Percentiles rank a stretch among this genome's conserved stretches.
phyloP scores from a whole-genome alignment of 2,113 vertebrate species.

The Microcebus tavaratra region DNA sequence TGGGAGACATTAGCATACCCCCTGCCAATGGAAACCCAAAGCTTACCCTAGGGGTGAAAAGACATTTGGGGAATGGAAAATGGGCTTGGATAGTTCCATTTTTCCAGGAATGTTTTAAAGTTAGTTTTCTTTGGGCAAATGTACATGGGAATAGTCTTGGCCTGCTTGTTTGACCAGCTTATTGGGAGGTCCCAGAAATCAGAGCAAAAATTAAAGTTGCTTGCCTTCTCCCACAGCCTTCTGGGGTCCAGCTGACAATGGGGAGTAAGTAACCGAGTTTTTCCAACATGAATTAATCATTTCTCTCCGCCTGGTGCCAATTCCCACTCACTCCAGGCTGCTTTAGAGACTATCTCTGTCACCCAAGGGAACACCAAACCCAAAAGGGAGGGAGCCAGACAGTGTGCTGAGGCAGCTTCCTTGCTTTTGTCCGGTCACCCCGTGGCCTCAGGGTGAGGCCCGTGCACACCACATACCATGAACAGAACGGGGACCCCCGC shows the following conservation, averaged over 20 bases:
- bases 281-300: slow-evolving; percentile 66
- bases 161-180: slow-evolving; percentile 70
- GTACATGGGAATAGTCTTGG: slow-evolving; percentile 67
- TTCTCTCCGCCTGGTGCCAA: slow-evolving; percentile 25
- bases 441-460: not conserved
- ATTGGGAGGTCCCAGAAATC: slow-evolving; percentile 76
- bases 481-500: not conserved
- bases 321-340: not conserved
- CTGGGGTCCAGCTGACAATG: slow-evolving; percentile 67
- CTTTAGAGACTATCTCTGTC: slow-evolving; percentile 1
- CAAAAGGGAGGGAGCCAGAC: not conserved
- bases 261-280: slow-evolving; percentile 45
- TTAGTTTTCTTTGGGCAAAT: slow-evolving; percentile 74
- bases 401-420: not conserved
- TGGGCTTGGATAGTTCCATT: slow-evolving; percentile 51
- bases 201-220: slow-evolving; percentile 63
- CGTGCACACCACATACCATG: not conserved
- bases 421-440: not conserved
- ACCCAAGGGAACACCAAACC: not conserved
- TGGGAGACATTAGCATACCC: slow-evolving; percentile 52
- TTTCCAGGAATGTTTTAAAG: slow-evolving; percentile 76
- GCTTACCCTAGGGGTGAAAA: slow-evolving; percentile 66
- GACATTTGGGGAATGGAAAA: slow-evolving; percentile 77
- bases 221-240: slow-evolving; percentile 71
- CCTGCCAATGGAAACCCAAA: slow-evolving; percentile 73